A percentile compares a stretch with the other conserved stretches of the same genome.
Conservation (phyloP, 2,113 vertebrate species). For the Centropus unirufus region DNA sequence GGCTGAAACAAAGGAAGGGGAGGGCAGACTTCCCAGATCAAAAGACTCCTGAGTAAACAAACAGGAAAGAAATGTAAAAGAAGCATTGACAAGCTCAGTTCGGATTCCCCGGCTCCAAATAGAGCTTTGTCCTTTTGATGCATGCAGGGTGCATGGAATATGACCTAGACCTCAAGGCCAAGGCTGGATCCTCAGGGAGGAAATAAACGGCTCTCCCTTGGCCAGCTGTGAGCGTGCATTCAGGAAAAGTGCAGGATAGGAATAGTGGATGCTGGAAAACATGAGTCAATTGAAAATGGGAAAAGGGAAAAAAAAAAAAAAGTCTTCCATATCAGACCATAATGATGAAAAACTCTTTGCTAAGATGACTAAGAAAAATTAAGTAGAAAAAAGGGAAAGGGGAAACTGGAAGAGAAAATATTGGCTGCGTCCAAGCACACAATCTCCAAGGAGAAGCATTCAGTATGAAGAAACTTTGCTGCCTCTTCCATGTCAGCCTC, state of each 20-base stretch:
- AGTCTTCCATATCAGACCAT: background rate
- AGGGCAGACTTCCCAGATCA: conserved; percentile 14
- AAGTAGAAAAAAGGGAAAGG: background rate
- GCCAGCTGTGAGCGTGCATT: background rate
- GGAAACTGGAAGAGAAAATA: background rate
- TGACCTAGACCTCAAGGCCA: conserved; percentile 23
- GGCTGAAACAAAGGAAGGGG: conserved; percentile 25
- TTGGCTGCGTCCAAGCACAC: background rate
- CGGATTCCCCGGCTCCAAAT: background rate
- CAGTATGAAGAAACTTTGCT: background rate
- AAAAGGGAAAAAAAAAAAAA: background rate
- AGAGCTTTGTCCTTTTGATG: conserved; percentile 25
- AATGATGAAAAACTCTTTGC: background rate
- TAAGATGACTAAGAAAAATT: background rate
- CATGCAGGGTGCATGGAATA: background rate
- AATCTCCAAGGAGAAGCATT: background rate
- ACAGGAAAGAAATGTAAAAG: conserved; percentile 31
- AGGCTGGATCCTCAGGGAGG: conserved; percentile 35
- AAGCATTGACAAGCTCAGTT: background rate
- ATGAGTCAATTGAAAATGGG: background rate
- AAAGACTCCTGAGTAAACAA: conserved; percentile 34
- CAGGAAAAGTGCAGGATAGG: conserved; percentile 32
- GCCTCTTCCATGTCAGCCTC: background rate
- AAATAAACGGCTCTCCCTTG: background rate
- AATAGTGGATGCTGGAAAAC: background rate